Conservation (phyloP, 2,113 vertebrate species). For the Gracilinanus agilis region DNA sequence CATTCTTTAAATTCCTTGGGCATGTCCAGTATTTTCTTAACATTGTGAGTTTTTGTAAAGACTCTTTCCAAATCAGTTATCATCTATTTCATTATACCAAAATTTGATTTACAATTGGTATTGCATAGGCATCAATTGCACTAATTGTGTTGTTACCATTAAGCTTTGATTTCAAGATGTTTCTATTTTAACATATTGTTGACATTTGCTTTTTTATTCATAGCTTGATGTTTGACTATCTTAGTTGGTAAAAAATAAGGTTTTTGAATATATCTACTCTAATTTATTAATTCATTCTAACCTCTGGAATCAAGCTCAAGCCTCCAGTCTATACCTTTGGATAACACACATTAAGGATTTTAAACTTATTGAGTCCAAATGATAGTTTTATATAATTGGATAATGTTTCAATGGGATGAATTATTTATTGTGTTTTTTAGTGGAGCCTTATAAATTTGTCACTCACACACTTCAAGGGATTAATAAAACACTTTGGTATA, state of each 20-base stretch:
- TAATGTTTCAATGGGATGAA: not conserved
- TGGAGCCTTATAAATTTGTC: not conserved
- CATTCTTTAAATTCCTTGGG: not conserved
- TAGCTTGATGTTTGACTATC: not conserved
- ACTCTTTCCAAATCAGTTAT: not conserved
- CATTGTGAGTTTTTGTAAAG: not conserved
- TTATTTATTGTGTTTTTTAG: not conserved
- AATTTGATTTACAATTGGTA: not conserved
- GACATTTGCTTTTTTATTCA: not conserved
- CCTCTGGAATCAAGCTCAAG: not conserved
- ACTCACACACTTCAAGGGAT: not conserved
- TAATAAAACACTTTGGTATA: not conserved
- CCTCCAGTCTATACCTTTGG: not conserved
- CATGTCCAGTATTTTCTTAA: not conserved
- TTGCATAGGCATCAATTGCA: not conserved
- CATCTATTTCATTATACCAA: not conserved
- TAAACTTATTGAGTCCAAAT: not conserved
- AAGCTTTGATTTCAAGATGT: too few relatives aligned
- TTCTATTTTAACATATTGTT: not conserved
- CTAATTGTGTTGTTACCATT: too few relatives aligned
- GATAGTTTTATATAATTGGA: not conserved
- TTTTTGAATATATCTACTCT: too few relatives aligned
- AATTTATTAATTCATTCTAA: not conserved
- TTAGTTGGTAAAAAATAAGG: not conserved
- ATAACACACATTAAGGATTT: not conserved